phyloP scores from a whole-genome alignment of 2,888 invertebrate genomes.

The Dromius quadrimaculatus region DNA sequence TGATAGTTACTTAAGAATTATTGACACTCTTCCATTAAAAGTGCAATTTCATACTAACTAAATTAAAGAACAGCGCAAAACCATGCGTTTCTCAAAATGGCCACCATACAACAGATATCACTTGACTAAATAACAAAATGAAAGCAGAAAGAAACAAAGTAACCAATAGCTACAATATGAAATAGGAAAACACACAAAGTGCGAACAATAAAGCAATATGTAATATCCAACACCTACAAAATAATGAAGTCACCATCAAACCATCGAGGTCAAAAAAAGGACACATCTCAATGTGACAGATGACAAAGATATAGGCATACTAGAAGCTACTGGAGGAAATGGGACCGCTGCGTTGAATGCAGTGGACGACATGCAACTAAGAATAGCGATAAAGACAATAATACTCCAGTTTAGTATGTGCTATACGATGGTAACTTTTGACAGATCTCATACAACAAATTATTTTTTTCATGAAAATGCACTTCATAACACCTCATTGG shows the following conservation, averaged over 20 bases:
- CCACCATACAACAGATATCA: conserved; percentile 28
- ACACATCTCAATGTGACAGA: conserved; percentile 26
- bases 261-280: conserved; percentile 17
- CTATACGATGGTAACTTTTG: conserved; percentile 36
- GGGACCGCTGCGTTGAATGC: conserved; percentile 39
- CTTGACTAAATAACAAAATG: conserved; percentile 23
- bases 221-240: conserved; percentile 8
- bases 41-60: conserved; percentile 34
- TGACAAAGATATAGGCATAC: conserved; percentile 58
- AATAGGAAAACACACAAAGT: conserved; percentile 1
- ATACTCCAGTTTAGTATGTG: no score
- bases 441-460: no score
- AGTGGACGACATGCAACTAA: conserved; percentile 52
- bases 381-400: conserved; percentile 42
- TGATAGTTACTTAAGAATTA: conserved; percentile 34
- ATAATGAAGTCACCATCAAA: conserved; percentile 9
- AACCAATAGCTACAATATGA: conserved; percentile 35
- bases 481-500: no score
- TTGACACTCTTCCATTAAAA: conserved; percentile 14
- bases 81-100: conserved; percentile 32
- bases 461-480: no score
- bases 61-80: conserved; percentile 34
- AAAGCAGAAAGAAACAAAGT: conserved; percentile 32
- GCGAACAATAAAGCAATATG: conserved; percentile 32
- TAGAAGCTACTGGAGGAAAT: conserved; percentile 54